Base-by-base conservation (phyloP, 2,888 invertebrate genomes). In the Rhagonycha lutea region DNA sequence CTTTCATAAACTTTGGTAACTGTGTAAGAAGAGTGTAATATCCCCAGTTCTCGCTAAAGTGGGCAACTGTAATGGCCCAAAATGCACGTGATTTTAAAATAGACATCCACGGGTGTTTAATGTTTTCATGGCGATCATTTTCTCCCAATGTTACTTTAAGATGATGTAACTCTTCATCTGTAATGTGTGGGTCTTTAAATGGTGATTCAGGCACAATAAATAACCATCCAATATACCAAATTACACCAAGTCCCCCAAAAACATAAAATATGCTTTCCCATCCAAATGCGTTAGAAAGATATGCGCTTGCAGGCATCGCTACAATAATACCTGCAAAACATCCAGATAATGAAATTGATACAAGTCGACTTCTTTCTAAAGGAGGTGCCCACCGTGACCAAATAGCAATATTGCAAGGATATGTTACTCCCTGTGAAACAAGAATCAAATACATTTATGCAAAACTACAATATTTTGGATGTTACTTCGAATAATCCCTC, bases 31-130 rank as follows among this genome's bases (percentile, higher is more conserved):
- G 88, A 0, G 96, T 96, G 83, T 96, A 96, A 87, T 96, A 96
- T 4, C 96, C 96, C 96, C 96, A 96, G 87, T 96, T 96, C 86
- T 96, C 96, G 28, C 95, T 93, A 87, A 96, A 95, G 86, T 96
- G 96, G 0, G 96, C 94, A 70, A 92, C 91, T 0, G 94, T 91
- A 60, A 96, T 95, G 0, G 96, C 95, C 93, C 95, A 96, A 12
- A 96, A 95, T 0, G 96, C 93, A 71, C 90, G 89, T 0, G 96
- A 96, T 0, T 90, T 91, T 69, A 96, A 88, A 85, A 96, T 94
- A 3, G 91, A 89, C 73, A 89, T 90, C 94, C 94, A 94, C 83
- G 80, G 69, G 62, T 85, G 93, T 9, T 89, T 89, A 12, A 92
- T 72, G 61, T 79, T 79, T 28, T 79, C 79, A 23, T 80, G 81